Evolutionary conservation across 2,888 invertebrate species (phyloP).

Genomic region (Laothoe populi): DNA sequence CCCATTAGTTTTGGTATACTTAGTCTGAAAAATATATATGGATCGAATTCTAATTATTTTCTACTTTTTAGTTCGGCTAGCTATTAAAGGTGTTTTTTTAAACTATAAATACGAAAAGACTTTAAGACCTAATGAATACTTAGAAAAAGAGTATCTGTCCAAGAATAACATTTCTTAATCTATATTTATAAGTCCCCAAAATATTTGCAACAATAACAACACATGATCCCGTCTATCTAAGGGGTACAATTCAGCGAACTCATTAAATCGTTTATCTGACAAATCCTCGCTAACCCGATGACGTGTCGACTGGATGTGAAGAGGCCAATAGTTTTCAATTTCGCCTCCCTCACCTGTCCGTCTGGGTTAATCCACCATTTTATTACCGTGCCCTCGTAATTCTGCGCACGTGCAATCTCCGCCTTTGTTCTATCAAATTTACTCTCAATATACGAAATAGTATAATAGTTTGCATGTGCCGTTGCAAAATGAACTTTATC

Average conservation of each 20-base stretch:
- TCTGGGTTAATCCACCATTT: slow-evolving; percentile 76
- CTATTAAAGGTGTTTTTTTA: too few relatives aligned
- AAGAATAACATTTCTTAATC: too few relatives aligned
- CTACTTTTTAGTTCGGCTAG: too few relatives aligned
- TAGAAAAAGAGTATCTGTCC: too few relatives aligned
- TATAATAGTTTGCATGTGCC: slow-evolving; percentile 28
- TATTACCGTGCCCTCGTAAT: slow-evolving; percentile 77
- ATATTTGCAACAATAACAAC: too few relatives aligned
- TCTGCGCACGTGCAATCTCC: slow-evolving; percentile 74
- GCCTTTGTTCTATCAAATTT: slow-evolving; percentile 78
- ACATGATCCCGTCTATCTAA: too few relatives aligned
- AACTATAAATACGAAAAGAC: too few relatives aligned
- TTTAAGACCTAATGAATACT: too few relatives aligned
- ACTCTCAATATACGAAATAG: slow-evolving; percentile 41
- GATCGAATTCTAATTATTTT: too few relatives aligned
- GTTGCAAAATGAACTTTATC: slow-evolving; percentile 37
- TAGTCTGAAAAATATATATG: too few relatives aligned
- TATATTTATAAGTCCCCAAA: too few relatives aligned
- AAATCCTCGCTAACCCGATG: slow-evolving; percentile 64
- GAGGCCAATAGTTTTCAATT: slow-evolving; percentile 81
- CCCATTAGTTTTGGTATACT: too few relatives aligned
- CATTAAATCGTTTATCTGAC: slow-evolving; percentile 34
- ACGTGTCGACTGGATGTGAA: slow-evolving; percentile 61
- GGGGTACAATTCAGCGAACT: slow-evolving; percentile 15
- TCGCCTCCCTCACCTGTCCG: slow-evolving; percentile 78